Base-by-base conservation (phyloP, 1,140 invertebrate genomes). In the Caenorhabditis briggsae region DNA sequence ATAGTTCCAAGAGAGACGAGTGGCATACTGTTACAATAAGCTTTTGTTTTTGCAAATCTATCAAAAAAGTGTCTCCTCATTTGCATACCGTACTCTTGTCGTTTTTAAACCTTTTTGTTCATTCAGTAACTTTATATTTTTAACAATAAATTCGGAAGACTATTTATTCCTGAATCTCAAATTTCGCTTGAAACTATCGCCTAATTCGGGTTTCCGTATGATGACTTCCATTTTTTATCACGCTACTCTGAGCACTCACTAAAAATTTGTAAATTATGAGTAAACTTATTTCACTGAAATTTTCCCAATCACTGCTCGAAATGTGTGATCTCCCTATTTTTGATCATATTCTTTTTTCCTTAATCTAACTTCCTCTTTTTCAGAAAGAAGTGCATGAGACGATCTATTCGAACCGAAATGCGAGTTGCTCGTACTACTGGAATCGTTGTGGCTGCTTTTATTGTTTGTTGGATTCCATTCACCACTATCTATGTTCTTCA, bases 401-500 rank as follows among this genome's bases (percentile, higher is more conserved):
- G 83, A n/a, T 87, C 50, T 8, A 16, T 88, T n/a, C 65, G 91
- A 56, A 92, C 91, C 9, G 91, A 92, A 84, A 53, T 92, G 48
- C 43, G 91, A 58, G 91, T 92, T 11, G 91, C 91, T 82, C 96
- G 97, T 23, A 98, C 97, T 0, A 94, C 99, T 84, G 97, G 97
- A 16, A 98, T 99, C 83, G 94, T 94, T 7, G 98, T 99, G 82
- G 97, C 96, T 86, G 96, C 97, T 1, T 99, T 99, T 91, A 96
- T 96, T 18, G 94, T 98, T 83, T 99, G 97, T 92, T 99, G 97
- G 97, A 93, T 98, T 50, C 97, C 97, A 2, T 99, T 92, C 82
- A 89, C 89, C 16, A 84, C 91, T 64, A 92, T 92, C 55, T 92
- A 92, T 78, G 82, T 91, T 64, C 88, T 92, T 18, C 90, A 91